Conservation (phyloP, 1,140 invertebrate genomes). For the Heliconius melpomene region DNA sequence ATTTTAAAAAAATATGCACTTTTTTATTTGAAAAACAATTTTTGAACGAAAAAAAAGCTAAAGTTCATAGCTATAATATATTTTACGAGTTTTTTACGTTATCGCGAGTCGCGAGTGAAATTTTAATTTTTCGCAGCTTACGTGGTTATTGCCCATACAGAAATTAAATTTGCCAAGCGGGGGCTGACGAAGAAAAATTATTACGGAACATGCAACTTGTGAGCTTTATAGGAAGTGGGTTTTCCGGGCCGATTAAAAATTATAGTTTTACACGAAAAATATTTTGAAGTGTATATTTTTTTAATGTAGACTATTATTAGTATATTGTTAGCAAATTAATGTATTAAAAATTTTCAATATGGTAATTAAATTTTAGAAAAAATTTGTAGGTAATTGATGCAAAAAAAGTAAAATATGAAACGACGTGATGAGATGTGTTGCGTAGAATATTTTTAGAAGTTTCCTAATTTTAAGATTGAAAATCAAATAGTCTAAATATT, state of each 20-base stretch:
- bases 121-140: slow-evolving; percentile 34
- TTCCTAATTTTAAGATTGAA: too few relatives aligned
- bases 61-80: not conserved
- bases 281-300: not conserved
- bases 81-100: not conserved
- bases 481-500: not conserved
- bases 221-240: slow-evolving; percentile 30
- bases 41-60: not conserved
- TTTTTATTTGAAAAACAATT: not conserved
- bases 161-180: slow-evolving; percentile 40
- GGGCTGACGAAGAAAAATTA: slow-evolving; percentile 42
- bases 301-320: too few relatives aligned
- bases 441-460: too few relatives aligned
- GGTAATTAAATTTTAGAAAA: too few relatives aligned
- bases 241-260: slow-evolving; percentile 33
- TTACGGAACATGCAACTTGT: slow-evolving; percentile 38
- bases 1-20: not conserved
- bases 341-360: too few relatives aligned
- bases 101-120: slow-evolving; percentile 28
- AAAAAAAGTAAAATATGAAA: too few relatives aligned
- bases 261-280: not conserved
- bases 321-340: too few relatives aligned
- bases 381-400: too few relatives aligned
- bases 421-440: too few relatives aligned
- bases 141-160: slow-evolving; percentile 33